These are phyloP conservation scores for Lophotis ruficrista DNA, from an alignment of 2,113 vertebrate species.

Conservation along the genomic window DNA sequence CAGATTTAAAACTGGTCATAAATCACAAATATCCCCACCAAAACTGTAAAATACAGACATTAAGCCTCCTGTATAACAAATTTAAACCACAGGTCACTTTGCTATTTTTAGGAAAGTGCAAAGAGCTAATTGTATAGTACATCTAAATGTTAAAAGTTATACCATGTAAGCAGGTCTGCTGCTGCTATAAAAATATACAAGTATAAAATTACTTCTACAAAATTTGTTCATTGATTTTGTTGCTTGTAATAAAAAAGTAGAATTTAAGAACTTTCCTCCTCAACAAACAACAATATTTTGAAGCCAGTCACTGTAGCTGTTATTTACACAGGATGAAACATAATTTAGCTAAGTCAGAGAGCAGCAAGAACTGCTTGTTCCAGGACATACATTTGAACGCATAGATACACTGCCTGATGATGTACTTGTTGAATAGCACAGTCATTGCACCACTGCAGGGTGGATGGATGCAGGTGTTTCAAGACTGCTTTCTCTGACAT, in stretches of 20 bases:
- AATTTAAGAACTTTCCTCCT: constrained; percentile 18
- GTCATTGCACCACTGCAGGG: background rate
- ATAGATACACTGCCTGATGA: background rate
- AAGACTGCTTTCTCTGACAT: constrained; percentile 17
- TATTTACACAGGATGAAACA: constrained; percentile 28
- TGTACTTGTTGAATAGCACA: background rate
- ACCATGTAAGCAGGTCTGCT: constrained; percentile 24
- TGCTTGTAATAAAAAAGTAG: constrained; percentile 71
- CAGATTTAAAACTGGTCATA: constrained; percentile 49
- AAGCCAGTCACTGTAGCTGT: constrained; percentile 2
- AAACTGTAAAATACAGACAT: constrained; percentile 45
- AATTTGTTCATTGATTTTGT: constrained; percentile 52
- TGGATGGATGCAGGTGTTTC: constrained; percentile 29
- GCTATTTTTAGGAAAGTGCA: constrained; percentile 61
- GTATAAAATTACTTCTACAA: constrained; percentile 82
- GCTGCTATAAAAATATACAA: constrained; percentile 80
- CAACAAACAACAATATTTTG: background rate
- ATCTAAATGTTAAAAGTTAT: constrained; percentile 57
- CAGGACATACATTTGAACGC: background rate
- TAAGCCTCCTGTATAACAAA: background rate
- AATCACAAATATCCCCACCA: constrained; percentile 51
- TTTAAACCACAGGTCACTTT: constrained; percentile 11
- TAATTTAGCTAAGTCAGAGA: constrained; percentile 4
- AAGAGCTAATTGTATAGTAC: constrained; percentile 47
- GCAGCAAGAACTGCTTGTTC: background rate